phyloP scores from a whole-genome alignment of 2,113 vertebrate genomes.

The Phycodurus eques region DNA sequence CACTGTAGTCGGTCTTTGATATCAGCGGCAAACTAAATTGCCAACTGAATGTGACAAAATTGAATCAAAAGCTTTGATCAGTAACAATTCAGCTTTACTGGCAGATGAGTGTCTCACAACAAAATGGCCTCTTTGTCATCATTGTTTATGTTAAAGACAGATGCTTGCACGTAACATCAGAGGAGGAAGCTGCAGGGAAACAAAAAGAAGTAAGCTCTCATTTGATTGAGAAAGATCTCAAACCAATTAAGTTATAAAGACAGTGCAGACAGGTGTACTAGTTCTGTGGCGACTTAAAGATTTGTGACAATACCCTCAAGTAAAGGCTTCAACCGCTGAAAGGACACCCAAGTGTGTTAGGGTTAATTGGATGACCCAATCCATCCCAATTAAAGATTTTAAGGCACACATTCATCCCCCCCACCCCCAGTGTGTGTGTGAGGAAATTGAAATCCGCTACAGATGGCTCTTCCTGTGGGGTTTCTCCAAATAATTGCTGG shows the following conservation, averaged over 20 bases:
- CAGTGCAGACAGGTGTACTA: slow-evolving; percentile 56
- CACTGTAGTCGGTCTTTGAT: slow-evolving; percentile 14
- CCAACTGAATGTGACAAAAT: slow-evolving; percentile 14
- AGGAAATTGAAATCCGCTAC: slow-evolving; percentile 71
- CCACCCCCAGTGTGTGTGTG: slow-evolving; percentile 32
- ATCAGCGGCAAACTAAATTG: slow-evolving; percentile 8
- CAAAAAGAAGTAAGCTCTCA: not conserved
- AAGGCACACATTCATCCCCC: slow-evolving; percentile 55
- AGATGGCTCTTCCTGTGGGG: slow-evolving; percentile 66
- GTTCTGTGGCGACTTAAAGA: slow-evolving; percentile 61
- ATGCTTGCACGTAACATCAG: not conserved
- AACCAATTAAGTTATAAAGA: slow-evolving; percentile 67
- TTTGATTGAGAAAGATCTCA: slow-evolving; percentile 45
- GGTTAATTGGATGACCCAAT: slow-evolving; percentile 80
- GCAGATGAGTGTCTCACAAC: slow-evolving; percentile 17
- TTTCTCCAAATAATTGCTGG: slow-evolving; percentile 70
- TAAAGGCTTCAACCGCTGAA: slow-evolving; percentile 62
- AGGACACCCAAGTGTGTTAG: slow-evolving; percentile 64
- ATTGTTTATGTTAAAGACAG: slow-evolving; percentile 17
- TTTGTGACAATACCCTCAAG: slow-evolving; percentile 70
- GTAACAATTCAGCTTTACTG: not conserved
- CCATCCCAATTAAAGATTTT: slow-evolving; percentile 77
- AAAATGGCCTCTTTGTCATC: slow-evolving; percentile 10
- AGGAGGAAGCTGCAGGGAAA: not conserved
- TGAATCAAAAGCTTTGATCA: slow-evolving; percentile 15